phyloP scores from a whole-genome alignment of 2,113 vertebrate species.

The Leucopsar rothschildi region DNA sequence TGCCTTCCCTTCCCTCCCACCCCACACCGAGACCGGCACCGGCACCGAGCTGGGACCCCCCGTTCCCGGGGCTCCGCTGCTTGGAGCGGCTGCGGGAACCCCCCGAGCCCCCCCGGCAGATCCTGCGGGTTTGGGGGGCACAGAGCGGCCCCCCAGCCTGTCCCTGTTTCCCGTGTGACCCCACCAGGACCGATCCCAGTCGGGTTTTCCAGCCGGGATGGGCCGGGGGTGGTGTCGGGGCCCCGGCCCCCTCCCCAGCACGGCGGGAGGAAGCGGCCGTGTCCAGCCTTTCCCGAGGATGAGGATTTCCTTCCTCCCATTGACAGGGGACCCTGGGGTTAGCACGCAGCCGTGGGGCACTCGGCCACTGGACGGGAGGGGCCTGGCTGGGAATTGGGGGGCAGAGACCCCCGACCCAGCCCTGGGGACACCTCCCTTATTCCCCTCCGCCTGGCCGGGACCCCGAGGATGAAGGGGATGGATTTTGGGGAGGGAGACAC shows the following conservation, averaged over 20 bases:
- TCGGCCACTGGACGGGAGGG: neutral
- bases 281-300: conserved; percentile 54
- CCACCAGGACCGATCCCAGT: fast-evolving
- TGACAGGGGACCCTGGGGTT: conserved; percentile 26
- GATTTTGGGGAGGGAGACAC: neutral
- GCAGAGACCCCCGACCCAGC: neutral
- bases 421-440: neutral
- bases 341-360: neutral
- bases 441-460: neutral
- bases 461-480: neutral
- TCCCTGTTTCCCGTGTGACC: neutral
- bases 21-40: neutral
- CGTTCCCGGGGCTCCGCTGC: neutral
- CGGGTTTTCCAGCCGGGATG: neutral
- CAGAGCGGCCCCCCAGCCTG: neutral
- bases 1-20: too few species aligned
- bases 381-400: neutral
- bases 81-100: neutral
- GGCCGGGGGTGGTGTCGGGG: neutral
- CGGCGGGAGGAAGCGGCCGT: conserved; percentile 10
- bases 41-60: too few species aligned
- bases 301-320: conserved; percentile 65
- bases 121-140: neutral
- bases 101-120: too few species aligned
- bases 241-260: neutral